phyloP scores from a whole-genome alignment of 1,140 invertebrate genomes.

The Glossosoma conforme region DNA sequence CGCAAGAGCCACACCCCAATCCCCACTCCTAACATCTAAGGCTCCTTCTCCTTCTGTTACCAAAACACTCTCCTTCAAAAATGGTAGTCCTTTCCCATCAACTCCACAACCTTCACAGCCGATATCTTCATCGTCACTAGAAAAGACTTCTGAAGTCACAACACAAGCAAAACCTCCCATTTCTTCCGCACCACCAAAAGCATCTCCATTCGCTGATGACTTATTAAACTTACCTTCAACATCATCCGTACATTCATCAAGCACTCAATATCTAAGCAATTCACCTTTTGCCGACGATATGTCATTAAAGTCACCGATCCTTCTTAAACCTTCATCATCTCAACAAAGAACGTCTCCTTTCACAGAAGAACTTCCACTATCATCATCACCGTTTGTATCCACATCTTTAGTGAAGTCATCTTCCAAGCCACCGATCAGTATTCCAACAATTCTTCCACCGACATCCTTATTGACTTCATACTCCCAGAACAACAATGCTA shows the following conservation, averaged over 20 bases:
- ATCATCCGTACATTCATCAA: too few species aligned
- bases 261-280: too few species aligned
- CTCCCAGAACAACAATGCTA: too few species aligned
- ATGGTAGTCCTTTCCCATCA: too few species aligned
- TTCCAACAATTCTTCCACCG: slow-evolving; percentile 16
- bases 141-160: slow-evolving; percentile 3
- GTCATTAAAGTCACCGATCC: too few species aligned
- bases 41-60: not conserved
- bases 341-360: slow-evolving; percentile 4
- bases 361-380: not conserved
- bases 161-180: slow-evolving; percentile 20
- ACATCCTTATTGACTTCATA: too few species aligned
- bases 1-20: slow-evolving; percentile 40
- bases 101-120: slow-evolving; percentile 5
- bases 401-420: slow-evolving; percentile 10
- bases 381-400: slow-evolving; percentile 7
- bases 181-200: not conserved
- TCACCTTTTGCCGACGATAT: too few species aligned
- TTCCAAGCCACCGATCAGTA: slow-evolving; percentile 6
- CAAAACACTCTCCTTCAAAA: not conserved
- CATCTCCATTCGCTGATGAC: slow-evolving; percentile 7
- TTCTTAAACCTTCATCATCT: not conserved
- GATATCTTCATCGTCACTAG: slow-evolving; percentile 2
- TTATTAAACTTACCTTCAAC: not conserved
- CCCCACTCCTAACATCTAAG: slow-evolving; percentile 9